Conservation (phyloP, 92 coral and sea anemone species). For the Paramuricea clavata region DNA sequence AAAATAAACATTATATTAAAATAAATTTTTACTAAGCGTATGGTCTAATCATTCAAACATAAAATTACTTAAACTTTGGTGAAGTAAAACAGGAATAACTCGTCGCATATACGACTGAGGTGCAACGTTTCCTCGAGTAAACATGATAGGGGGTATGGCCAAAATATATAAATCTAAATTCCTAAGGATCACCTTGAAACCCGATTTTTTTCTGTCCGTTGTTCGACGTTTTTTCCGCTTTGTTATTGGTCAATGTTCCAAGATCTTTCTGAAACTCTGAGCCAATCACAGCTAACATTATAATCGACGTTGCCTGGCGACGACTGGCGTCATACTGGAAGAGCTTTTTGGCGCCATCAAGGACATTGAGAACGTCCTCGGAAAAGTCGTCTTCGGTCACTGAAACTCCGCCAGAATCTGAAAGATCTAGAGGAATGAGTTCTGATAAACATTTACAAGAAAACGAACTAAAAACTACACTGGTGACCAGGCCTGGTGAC, state of each 20-base stretch:
- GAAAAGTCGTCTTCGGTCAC: conserved; percentile 93
- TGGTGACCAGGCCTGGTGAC: too few species aligned
- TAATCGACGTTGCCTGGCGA: conserved; percentile 99
- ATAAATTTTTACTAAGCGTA: too few species aligned
- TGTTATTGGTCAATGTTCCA: conserved; percentile 76
- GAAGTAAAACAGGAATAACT: too few species aligned
- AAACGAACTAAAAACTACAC: background rate
- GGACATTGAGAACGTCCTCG: conserved; percentile 89
- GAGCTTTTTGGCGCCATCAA: conserved; percentile 96
- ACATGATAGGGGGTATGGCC: background rate
- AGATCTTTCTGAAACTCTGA: conserved; percentile 96
- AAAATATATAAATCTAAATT: background rate
- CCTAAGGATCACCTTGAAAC: conserved; percentile 9
- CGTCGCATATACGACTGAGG: too few species aligned
- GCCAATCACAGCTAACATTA: conserved; percentile 96
- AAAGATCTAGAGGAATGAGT: conserved; percentile 8
- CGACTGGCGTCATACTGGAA: conserved; percentile 97
- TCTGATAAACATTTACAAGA: background rate
- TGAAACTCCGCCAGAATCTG: conserved; percentile 76
- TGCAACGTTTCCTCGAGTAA: too few species aligned
- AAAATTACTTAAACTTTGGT: too few species aligned
- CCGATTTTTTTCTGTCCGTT: background rate
- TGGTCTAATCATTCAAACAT: too few species aligned
- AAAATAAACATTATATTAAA: too few species aligned
- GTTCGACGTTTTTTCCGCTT: conserved; percentile 15